phyloP scores from a whole-genome alignment of 2,113 vertebrate genomes.

The Cynocephalus volans region DNA sequence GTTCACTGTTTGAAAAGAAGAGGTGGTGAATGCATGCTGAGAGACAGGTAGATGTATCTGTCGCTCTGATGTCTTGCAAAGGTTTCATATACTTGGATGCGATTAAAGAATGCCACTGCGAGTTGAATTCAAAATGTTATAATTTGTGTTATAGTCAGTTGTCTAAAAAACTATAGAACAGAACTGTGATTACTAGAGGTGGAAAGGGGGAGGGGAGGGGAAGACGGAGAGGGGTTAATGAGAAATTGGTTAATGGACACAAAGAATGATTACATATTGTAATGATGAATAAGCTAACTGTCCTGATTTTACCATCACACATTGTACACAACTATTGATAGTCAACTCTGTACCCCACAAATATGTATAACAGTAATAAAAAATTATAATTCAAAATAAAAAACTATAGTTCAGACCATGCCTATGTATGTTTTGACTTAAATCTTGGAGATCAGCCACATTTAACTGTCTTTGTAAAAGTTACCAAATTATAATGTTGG shows the following conservation, averaged over 20 bases:
- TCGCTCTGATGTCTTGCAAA: not conserved
- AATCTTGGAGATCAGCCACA: not conserved
- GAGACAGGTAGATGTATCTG: not conserved
- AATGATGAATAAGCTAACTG: no score
- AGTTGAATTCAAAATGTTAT: not conserved
- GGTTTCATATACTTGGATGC: constrained; percentile 3
- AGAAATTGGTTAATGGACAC: no score
- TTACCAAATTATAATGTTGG: not conserved
- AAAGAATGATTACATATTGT: no score
- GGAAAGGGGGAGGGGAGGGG: no score
- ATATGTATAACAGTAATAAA: no score
- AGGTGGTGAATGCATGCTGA: not conserved
- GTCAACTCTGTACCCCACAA: no score
- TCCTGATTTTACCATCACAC: no score
- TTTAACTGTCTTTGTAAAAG: not conserved
- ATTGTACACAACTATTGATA: no score
- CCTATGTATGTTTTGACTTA: not conserved
- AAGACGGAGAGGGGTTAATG: no score
- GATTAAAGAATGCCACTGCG: not conserved
- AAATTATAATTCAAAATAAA: not conserved
- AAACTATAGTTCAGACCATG: not conserved
- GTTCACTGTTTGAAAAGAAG: not conserved
- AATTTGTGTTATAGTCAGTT: not conserved
- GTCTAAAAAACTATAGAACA: not conserved
- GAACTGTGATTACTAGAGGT: no score